A percentile compares a stretch with the other conserved stretches of the same genome.
phyloP scores from a whole-genome alignment of 2,797 vertebrate genomes.

The Avahi laniger region DNA sequence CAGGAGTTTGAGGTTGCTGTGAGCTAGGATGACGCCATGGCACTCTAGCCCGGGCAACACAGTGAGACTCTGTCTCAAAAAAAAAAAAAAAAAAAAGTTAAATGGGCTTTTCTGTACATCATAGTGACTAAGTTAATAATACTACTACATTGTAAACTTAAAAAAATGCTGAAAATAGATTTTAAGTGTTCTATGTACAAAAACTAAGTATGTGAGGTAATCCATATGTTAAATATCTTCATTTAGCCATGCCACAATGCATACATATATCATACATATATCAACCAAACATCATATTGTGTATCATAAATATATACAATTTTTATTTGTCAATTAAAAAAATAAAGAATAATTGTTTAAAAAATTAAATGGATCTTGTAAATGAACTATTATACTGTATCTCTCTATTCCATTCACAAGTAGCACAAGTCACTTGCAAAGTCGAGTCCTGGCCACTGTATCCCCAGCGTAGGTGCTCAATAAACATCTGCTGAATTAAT shows the following conservation, averaged over 20 bases:
- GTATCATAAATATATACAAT: neutral
- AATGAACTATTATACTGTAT: neutral
- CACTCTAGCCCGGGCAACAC: too few relatives aligned
- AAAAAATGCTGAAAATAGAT: neutral
- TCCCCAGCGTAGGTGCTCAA: neutral
- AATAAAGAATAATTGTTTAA: neutral
- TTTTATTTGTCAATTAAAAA: neutral
- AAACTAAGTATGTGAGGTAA: neutral
- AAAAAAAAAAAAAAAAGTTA: too few relatives aligned
- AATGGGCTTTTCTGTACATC: neutral
- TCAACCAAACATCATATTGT: neutral
- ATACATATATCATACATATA: neutral
- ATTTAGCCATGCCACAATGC: neutral
- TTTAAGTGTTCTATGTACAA: neutral
- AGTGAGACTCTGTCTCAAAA: too few relatives aligned
- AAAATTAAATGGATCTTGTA: constrained; percentile 1
- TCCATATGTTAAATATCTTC: neutral
- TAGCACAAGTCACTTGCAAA: neutral
- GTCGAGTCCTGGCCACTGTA: neutral
- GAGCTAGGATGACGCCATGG: too few relatives aligned
- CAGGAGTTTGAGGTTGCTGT: too few relatives aligned
- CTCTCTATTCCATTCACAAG: constrained; percentile 26
- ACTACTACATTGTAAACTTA: neutral
- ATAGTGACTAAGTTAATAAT: neutral
- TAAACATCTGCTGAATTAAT: neutral